Evolutionary conservation across 64 coral and sea anemone genomes (phyloP), one percentile per base, ranked within the genome.

Genomic region (Orbicella faveolata): DNA sequence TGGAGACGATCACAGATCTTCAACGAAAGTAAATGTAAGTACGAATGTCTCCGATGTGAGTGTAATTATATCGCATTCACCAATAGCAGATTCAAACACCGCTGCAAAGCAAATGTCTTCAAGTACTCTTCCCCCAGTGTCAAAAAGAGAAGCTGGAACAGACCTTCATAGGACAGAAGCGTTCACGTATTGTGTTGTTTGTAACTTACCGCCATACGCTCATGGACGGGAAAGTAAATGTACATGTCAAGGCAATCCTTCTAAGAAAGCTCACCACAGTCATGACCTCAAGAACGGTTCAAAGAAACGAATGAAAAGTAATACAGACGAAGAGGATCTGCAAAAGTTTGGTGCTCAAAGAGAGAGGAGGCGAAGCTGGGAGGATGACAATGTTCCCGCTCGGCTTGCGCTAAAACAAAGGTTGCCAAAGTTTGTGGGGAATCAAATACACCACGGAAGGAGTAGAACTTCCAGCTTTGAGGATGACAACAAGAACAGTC

Each of bases 101-200:
- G 76, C 75, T 76, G 16, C 34, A 44, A 87, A 36, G 21, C 39
- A 76, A 65, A 21, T 70, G 36, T 21, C n/a, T 9, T 11, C 9
- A n/a, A 13, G 23, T 5, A 20, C 52, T 36, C 20, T 88, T 62
- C 87, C 73, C 21, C 53, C 87, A 23, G 34, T 88, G 10, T 8
- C 52, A 2, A 61, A 63, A 63, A 61, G 73, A 85, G 85, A 92
- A 18, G 19, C 9, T 9, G 95, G 95, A 13, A 30, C 37, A 23
- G 44, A 64, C 0, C 74, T 96, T 87, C 95, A 94, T 21, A 89
- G 95, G 17, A 96, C 95, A 6, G 52, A 69, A 16, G 95, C 82
- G 1, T 96, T 94, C 33, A 90, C 76, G 34, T 87, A 87, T 6
- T 96, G 95, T 78, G 92, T 96, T 12, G 65, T 96, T 39, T 96